Conservation (phyloP, 2,888 invertebrate species). For the Ypsolopha sequella region DNA sequence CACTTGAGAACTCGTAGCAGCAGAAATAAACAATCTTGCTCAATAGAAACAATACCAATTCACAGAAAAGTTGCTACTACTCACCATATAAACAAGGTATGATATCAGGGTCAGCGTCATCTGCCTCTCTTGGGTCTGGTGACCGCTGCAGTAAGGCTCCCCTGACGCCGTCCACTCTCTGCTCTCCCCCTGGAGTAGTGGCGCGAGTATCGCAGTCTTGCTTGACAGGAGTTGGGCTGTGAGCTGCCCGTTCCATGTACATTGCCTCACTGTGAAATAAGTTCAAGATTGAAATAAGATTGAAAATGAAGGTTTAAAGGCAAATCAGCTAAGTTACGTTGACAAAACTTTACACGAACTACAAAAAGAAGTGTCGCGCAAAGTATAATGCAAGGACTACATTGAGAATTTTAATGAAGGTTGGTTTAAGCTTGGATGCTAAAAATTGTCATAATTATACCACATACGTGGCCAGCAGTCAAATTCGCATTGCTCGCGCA, state of each 20-base stretch:
- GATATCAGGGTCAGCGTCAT: constrained; percentile 88
- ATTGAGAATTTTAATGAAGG: too few relatives aligned
- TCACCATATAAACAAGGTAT: constrained; percentile 90
- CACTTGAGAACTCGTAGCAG: too few relatives aligned
- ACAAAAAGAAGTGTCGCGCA: not conserved
- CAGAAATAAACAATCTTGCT: too few relatives aligned
- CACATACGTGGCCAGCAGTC: too few relatives aligned
- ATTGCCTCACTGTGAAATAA: constrained; percentile 41
- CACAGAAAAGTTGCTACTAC: constrained; percentile 23
- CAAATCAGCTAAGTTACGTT: too few relatives aligned
- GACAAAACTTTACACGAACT: too few relatives aligned
- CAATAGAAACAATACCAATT: too few relatives aligned
- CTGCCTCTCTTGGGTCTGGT: constrained; percentile 53
- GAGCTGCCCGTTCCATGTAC: constrained; percentile 49
- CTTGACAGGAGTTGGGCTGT: constrained; percentile 55
- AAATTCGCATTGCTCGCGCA: too few relatives aligned
- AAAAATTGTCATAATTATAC: too few relatives aligned
- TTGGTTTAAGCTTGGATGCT: too few relatives aligned
- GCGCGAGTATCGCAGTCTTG: constrained; percentile 67
- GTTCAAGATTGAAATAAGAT: not conserved
- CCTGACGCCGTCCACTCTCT: constrained; percentile 34
- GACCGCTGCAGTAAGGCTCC: constrained; percentile 43
- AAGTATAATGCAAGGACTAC: too few relatives aligned
- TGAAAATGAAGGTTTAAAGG: too few relatives aligned
- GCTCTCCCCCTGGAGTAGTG: constrained; percentile 41